Evolutionary conservation across 92 coral and sea anemone genomes (phyloP).

Genomic region (Porites divaricata): DNA sequence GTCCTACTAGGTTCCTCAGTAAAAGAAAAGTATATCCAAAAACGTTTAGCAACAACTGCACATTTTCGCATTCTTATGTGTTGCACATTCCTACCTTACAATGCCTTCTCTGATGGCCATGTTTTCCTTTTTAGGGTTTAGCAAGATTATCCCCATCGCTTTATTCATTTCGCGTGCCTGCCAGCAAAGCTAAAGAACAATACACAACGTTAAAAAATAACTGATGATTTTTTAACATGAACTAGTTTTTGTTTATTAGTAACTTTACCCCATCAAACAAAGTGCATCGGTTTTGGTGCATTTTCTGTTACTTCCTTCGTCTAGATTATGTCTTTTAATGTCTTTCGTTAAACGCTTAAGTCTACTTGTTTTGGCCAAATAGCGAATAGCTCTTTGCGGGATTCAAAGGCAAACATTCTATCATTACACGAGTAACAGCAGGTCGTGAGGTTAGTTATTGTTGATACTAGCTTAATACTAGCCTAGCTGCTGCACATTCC

Average conservation of each 20-base stretch:
- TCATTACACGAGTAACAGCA: constrained; percentile 17
- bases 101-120: constrained; percentile 35
- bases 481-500: too few species aligned
- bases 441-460: constrained; percentile 10
- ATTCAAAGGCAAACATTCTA: constrained; percentile 30
- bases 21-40: constrained; percentile 7
- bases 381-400: constrained; percentile 20
- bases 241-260: constrained; percentile 10
- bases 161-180: constrained; percentile 23
- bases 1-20: constrained; percentile 8
- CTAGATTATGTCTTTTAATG: neutral
- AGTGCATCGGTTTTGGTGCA: constrained; percentile 10
- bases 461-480: neutral
- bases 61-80: constrained; percentile 19
- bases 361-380: constrained; percentile 12
- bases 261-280: constrained; percentile 25
- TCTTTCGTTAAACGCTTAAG: neutral
- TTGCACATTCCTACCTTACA: constrained; percentile 20
- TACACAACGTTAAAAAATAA: too few species aligned
- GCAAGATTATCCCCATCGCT: constrained; percentile 15
- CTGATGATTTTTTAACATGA: constrained; percentile 9
- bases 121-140: constrained; percentile 28
- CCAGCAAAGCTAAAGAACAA: constrained; percentile 30
- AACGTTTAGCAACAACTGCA: constrained; percentile 21
- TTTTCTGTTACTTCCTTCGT: constrained; percentile 20